These are phyloP conservation scores for Trichonephila clavipes DNA, from an alignment of 1,140 invertebrate genomes.

Conservation along the genomic window DNA sequence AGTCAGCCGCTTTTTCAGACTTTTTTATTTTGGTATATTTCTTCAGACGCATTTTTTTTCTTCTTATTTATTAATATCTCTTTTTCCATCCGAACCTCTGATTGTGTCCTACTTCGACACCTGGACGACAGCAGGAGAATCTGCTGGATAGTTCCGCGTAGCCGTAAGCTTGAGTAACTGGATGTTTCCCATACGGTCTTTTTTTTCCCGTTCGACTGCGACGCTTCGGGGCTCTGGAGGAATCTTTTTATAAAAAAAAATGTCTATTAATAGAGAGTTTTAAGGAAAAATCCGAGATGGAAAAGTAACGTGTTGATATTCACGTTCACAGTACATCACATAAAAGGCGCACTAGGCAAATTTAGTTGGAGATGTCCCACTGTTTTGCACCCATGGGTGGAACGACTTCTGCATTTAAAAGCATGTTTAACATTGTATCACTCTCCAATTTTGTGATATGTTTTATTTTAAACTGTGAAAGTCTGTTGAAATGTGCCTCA, in stretches of 20 bases:
- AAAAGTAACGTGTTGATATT: conserved; percentile 41
- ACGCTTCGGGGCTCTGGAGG: background rate
- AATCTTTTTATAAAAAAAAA: background rate
- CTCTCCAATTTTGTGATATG: background rate
- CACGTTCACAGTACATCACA: conserved; percentile 35
- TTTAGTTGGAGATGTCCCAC: background rate
- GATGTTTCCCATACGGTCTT: background rate
- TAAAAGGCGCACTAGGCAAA: background rate
- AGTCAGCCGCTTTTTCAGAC: conserved; percentile 58
- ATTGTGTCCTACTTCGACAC: conserved; percentile 72
- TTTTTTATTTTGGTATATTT: conserved; percentile 31
- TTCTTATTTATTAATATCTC: conserved; percentile 12
- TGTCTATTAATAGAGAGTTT: conserved; percentile 59
- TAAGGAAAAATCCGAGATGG: conserved; percentile 40
- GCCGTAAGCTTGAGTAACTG: background rate
- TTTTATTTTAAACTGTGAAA: background rate
- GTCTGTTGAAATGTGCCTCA: background rate
- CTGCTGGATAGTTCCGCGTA: background rate
- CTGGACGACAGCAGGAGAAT: conserved; percentile 51
- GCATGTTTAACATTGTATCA: background rate
- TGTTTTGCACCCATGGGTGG: background rate
- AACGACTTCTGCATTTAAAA: background rate
- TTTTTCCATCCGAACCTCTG: conserved; percentile 57
- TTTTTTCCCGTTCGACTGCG: background rate
- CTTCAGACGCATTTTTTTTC: conserved; percentile 32